These are phyloP conservation scores for Lepidurus couesii DNA, from an alignment of 1,140 invertebrate species.

Conservation along the genomic window DNA sequence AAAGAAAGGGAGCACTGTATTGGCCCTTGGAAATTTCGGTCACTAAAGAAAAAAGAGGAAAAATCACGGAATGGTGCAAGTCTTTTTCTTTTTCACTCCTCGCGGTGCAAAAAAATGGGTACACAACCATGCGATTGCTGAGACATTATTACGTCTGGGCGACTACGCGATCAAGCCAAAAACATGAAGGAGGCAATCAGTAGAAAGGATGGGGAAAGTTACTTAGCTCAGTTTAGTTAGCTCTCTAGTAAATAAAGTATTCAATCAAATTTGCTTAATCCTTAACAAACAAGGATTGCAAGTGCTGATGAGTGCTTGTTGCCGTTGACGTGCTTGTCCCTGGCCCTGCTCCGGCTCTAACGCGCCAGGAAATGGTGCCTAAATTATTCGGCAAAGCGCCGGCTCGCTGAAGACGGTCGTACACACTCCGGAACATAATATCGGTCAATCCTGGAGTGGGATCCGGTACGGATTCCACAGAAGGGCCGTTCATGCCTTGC, in stretches of 20 bases:
- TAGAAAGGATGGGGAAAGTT: neutral
- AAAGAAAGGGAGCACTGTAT: constrained; percentile 16
- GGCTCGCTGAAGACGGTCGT: constrained; percentile 37
- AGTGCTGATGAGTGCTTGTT: constrained; percentile 1
- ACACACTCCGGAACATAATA: constrained; percentile 41
- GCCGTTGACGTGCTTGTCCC: neutral
- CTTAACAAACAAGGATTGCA: neutral
- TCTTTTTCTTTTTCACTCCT: neutral
- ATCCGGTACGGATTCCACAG: constrained; percentile 23
- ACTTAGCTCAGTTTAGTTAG: neutral
- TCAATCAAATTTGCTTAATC: neutral
- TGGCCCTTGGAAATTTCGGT: neutral
- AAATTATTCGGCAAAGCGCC: neutral
- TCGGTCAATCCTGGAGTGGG: constrained; percentile 44
- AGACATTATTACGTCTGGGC: constrained; percentile 1
- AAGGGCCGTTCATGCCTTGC: constrained; percentile 31
- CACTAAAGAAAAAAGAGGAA: neutral
- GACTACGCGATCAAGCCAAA: neutral
- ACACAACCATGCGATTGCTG: constrained; percentile 21
- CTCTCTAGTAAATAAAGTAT: neutral
- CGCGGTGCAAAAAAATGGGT: neutral
- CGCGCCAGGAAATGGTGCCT: neutral
- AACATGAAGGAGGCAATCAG: constrained; percentile 7
- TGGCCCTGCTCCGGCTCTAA: neutral
- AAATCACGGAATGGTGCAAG: constrained; percentile 19